Evolutionary conservation across 1,140 invertebrate genomes (phyloP).

Genomic region (Magallana angulata): DNA sequence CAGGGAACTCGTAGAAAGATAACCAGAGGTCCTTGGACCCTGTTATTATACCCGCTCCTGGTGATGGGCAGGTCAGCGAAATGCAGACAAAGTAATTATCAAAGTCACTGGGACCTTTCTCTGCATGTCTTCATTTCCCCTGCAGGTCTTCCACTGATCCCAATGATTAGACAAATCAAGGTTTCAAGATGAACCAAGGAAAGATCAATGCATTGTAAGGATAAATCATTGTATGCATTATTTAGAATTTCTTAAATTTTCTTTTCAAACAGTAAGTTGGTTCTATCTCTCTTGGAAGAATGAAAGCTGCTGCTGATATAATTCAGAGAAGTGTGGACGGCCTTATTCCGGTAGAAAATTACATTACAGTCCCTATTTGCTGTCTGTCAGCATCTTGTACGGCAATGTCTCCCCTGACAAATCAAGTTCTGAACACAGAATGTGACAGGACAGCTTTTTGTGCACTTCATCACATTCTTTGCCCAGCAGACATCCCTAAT

Average conservation of each 20-base stretch:
- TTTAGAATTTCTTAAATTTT: too few species aligned
- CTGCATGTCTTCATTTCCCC: neutral
- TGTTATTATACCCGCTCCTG: conserved; percentile 1
- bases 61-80: neutral
- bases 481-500: neutral
- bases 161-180: neutral
- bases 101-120: conserved; percentile 3
- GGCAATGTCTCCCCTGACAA: neutral
- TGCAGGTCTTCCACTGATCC: neutral
- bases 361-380: too few species aligned
- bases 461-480: neutral
- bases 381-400: too few species aligned
- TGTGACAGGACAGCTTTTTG: conserved; percentile 4
- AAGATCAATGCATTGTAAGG: too few species aligned
- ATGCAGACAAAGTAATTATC: neutral
- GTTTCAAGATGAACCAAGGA: neutral
- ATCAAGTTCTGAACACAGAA: conserved; percentile 18
- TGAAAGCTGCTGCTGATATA: too few species aligned
- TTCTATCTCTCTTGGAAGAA: too few species aligned
- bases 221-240: too few species aligned
- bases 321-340: too few species aligned
- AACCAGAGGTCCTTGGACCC: neutral
- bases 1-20: neutral
- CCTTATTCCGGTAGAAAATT: too few species aligned
- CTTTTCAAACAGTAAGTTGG: too few species aligned